Evolutionary conservation across 2,113 vertebrate genomes (phyloP).

Genomic region (Gasterosteus aculeatus): DNA sequence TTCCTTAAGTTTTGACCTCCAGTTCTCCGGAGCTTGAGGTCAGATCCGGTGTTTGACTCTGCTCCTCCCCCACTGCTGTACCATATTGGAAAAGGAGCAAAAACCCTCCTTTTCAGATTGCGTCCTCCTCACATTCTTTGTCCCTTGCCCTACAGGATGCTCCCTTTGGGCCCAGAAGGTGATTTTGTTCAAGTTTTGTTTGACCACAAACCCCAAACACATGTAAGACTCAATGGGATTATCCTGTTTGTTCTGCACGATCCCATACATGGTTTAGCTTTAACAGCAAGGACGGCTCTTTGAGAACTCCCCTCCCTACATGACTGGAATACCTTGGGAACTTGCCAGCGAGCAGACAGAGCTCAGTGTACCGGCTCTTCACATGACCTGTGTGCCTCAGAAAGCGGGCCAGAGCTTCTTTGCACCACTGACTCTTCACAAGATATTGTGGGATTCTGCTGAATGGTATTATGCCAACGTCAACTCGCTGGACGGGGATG

Average conservation of each 20-base stretch:
- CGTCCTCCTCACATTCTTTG: conserved; percentile 6
- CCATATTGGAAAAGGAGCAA: not conserved
- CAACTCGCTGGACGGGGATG: conserved; percentile 9
- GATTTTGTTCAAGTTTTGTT: conserved; percentile 39
- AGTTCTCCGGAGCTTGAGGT: not conserved
- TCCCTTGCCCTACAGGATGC: conserved; percentile 3
- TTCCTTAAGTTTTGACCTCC: not conserved
- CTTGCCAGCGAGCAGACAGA: conserved; percentile 56
- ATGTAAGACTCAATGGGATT: conserved; percentile 46
- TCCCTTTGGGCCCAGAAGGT: conserved; percentile 26
- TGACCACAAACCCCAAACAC: conserved; percentile 58
- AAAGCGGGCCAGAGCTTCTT: conserved; percentile 16
- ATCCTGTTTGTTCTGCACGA: conserved; percentile 21
- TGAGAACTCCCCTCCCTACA: conserved; percentile 66
- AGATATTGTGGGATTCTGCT: conserved; percentile 53
- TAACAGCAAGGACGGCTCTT: conserved; percentile 46
- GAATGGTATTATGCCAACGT: conserved; percentile 42
- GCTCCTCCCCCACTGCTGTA: not conserved
- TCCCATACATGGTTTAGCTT: conserved; percentile 72
- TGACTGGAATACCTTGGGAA: conserved; percentile 73
- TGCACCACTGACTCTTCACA: conserved; percentile 26
- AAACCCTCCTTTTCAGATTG: not conserved
- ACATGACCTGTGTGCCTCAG: conserved; percentile 52
- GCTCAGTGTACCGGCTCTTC: conserved; percentile 53
- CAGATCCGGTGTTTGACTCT: not conserved